These are phyloP conservation scores for Quadroppia sp. DNA, from an alignment of 2,888 invertebrate genomes.

Conservation along the genomic window DNA sequence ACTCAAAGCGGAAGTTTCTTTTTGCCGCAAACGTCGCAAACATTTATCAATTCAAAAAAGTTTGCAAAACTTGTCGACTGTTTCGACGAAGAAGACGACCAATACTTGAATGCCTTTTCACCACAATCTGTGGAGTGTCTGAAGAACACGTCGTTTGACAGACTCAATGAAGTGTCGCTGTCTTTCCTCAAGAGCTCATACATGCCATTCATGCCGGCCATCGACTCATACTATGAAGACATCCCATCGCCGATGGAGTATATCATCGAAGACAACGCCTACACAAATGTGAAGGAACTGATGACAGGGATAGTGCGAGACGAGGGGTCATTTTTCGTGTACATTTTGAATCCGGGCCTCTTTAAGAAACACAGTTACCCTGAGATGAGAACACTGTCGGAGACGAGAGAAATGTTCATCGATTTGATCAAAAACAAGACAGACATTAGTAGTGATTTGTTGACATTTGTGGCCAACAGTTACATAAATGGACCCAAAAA, in stretches of 20 bases:
- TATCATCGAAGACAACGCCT: neutral
- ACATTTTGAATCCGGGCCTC: neutral
- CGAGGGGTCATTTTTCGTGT: neutral
- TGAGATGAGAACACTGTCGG: neutral
- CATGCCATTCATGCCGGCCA: neutral
- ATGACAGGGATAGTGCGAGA: neutral
- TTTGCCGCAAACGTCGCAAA: neutral
- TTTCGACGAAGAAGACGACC: neutral
- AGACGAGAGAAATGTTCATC: slow-evolving; percentile 1
- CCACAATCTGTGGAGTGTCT: neutral
- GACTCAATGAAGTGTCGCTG: neutral
- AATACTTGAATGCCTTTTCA: neutral
- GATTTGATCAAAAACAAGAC: slow-evolving; percentile 6
- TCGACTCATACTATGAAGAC: slow-evolving; percentile 6
- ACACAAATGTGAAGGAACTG: neutral
- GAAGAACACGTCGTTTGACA: neutral
- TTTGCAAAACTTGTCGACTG: slow-evolving; percentile 36
- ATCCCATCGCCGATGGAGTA: neutral
- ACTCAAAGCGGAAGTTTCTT: neutral
- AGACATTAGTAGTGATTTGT: neutral
- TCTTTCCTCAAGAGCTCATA: neutral
- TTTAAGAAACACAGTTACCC: slow-evolving; percentile 9
- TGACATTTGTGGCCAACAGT: neutral
- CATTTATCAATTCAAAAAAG: neutral
- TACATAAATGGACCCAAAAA: neutral